Percentiles rank a stretch among this genome's conserved stretches.
Conservation (phyloP, 2,888 invertebrate genomes). For the Volucella inanis region DNA sequence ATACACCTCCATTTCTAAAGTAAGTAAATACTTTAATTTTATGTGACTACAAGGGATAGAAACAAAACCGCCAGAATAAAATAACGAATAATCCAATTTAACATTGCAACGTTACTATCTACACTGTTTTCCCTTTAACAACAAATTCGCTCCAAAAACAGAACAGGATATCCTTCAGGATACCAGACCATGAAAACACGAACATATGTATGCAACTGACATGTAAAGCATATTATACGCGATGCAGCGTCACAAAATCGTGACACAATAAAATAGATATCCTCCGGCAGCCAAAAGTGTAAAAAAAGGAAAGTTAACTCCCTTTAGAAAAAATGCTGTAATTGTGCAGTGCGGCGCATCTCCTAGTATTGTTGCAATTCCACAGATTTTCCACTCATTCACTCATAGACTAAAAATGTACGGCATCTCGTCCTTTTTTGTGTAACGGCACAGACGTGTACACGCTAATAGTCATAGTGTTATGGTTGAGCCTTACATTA, state of each 20-base stretch:
- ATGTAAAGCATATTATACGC: neutral
- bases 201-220: neutral
- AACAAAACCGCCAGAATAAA: too few relatives aligned
- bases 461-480: conserved; percentile 24
- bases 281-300: neutral
- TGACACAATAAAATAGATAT: neutral
- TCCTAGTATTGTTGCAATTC: conserved; percentile 22
- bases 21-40: too few relatives aligned
- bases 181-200: neutral
- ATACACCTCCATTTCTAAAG: too few relatives aligned
- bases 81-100: neutral
- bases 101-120: neutral
- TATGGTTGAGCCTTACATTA: conserved; percentile 25
- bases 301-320: neutral
- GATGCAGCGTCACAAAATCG: neutral
- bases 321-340: neutral
- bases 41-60: neutral
- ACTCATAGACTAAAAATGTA: neutral
- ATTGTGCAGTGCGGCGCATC: conserved; percentile 14
- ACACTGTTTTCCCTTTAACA: neutral
- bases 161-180: neutral
- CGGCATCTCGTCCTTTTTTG: conserved; percentile 12
- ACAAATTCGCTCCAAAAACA: neutral
- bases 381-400: conserved; percentile 34
- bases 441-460: conserved; percentile 1